Evolutionary conservation across 2,888 invertebrate genomes (phyloP).

Genomic region (Athetis lepigone): DNA sequence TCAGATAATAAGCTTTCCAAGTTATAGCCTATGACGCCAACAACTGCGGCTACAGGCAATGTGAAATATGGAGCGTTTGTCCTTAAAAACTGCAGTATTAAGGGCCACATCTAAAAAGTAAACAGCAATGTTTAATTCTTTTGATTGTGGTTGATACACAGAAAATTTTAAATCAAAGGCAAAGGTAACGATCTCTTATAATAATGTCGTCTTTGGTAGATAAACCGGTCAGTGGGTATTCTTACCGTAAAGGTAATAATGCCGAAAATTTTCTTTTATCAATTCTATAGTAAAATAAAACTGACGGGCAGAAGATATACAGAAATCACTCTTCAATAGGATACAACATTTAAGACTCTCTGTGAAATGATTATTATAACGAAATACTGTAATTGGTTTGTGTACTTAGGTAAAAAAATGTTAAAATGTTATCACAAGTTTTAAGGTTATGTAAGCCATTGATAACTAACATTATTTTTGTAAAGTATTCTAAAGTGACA

Average conservation of each 20-base stretch:
- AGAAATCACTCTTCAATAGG: no score
- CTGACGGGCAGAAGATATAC: not conserved
- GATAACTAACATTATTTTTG: not conserved
- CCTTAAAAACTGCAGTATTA: constrained; percentile 92
- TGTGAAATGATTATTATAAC: not conserved
- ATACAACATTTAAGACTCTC: no score
- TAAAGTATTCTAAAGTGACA: not conserved
- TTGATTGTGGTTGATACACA: no score
- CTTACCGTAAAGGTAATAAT: not conserved
- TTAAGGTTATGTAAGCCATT: constrained; percentile 60
- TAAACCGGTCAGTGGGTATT: no score
- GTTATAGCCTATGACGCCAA: constrained; percentile 97
- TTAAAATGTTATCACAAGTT: constrained; percentile 10
- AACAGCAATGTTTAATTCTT: no score
- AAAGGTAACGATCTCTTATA: no score
- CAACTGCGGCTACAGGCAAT: constrained; percentile 94
- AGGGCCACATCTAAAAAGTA: constrained; percentile 93
- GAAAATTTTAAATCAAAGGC: no score
- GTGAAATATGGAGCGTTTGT: constrained; percentile 95
- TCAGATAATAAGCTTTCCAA: constrained; percentile 94
- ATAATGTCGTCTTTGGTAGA: no score
- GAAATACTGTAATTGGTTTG: not conserved
- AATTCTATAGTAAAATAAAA: not conserved
- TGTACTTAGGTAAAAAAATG: not conserved
- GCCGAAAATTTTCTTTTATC: not conserved